Base-by-base conservation (phyloP, 1,140 invertebrate species). In the Chironomus tepperi region DNA sequence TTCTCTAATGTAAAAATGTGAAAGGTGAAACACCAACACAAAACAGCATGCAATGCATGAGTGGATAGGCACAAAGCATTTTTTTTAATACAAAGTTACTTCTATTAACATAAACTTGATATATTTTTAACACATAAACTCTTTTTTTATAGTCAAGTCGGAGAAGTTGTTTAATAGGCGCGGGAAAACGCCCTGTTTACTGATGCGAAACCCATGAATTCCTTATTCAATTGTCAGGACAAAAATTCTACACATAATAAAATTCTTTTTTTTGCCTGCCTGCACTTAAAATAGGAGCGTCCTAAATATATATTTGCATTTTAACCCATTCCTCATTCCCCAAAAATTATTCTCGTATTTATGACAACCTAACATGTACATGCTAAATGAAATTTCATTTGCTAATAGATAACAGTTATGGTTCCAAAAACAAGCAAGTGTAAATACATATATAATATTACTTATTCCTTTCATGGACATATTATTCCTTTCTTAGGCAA, bases 21-120 rank as follows among this genome's bases (percentile, higher is more conserved):
- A 67, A 67, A 67, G 64, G 64, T 67, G 64, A 67, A 67, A 19
- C 64, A 67, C 64, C 64, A 67, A 67, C 64, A 67, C 64, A 67
- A 18, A 19, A 67, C 18, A 19, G 64, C 64, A 18, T 67, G n/a
- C n/a, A 12, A 57, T 57, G 47, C 64, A 67, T 67, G 64, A 67
- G 64, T 67, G 18, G 18, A 16, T 67, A 47, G 43, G 8, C 43
- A 47, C 43, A 47, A 47, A 47, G 15, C 9, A 9, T 10, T 47
- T 47, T 9, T 47, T 6, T 10, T 6, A 43, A 15, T 10, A 15
- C 15, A 47, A 47, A 15, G 8, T 47, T 47, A 47, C 43, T 47
- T 47, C 43, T 47, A 47, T 47, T 47, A 47, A 15, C 43, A 47
- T 47, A 47, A 47, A 47, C 43, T 47, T 47, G 43, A 47, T 47